phyloP scores from a whole-genome alignment of 2,113 vertebrate genomes.

The Danionella cerebrum region DNA sequence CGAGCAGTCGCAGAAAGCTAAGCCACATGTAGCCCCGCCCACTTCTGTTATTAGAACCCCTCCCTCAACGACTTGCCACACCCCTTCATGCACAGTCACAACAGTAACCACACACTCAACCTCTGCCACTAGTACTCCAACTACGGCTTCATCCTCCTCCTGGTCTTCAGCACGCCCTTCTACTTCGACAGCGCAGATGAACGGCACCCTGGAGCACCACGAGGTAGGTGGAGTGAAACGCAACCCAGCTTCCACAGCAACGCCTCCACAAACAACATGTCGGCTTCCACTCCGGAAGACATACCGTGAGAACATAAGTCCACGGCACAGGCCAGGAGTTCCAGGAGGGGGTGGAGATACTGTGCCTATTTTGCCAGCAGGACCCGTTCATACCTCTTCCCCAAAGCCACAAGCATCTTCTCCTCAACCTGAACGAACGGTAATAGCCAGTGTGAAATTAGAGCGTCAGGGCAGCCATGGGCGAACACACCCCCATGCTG shows the following conservation, averaged over 20 bases:
- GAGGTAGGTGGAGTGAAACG: slow-evolving; percentile 47
- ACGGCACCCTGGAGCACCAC: slow-evolving; percentile 75
- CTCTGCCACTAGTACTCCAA: slow-evolving; percentile 29
- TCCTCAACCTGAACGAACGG: slow-evolving; percentile 54
- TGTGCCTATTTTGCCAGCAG: slow-evolving; percentile 39
- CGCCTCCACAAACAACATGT: slow-evolving; percentile 64
- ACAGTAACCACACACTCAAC: slow-evolving; percentile 43
- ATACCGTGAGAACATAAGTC: slow-evolving; percentile 78
- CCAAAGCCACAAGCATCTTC: slow-evolving; percentile 29
- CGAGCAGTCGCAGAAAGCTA: slow-evolving; percentile 32
- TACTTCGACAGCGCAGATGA: slow-evolving; percentile 63
- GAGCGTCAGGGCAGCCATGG: slow-evolving; percentile 59
- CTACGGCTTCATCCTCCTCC: slow-evolving; percentile 39
- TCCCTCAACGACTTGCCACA: slow-evolving; percentile 46
- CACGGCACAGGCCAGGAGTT: slow-evolving; percentile 63
- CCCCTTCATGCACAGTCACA: slow-evolving; percentile 43
- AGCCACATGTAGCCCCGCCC: slow-evolving; percentile 27
- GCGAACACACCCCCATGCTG: slow-evolving; percentile 34
- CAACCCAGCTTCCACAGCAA: slow-evolving; percentile 50
- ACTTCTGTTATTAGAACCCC: slow-evolving; percentile 61
- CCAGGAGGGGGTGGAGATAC: slow-evolving; percentile 58
- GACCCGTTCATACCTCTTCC: slow-evolving; percentile 39
- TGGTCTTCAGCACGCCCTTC: slow-evolving; percentile 40
- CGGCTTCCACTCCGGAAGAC: slow-evolving; percentile 84
- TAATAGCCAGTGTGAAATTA: slow-evolving; percentile 69